Base-by-base conservation (phyloP, 64 coral and sea anemone genomes). In the Acropora yongei region DNA sequence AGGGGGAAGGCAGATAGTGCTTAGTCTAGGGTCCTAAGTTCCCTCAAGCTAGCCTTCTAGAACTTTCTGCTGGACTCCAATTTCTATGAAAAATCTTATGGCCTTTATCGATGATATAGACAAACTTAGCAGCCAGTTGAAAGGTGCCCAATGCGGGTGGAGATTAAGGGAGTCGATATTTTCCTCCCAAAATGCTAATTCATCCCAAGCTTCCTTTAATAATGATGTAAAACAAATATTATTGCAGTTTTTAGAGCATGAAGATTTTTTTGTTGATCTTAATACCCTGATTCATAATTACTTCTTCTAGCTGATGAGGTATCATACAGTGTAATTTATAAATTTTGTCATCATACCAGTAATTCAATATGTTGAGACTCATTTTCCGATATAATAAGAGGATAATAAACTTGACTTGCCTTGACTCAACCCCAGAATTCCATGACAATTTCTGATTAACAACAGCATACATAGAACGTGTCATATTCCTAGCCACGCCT, bases 1-100 rank as follows among this genome's bases (percentile, higher is more conserved):
- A n/a, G 18, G 8, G 2, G 9, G 41, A 20, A 87, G 12, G 20
- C 48, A 19, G 18, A 57, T 40, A 87, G 57, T 87, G 83, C 18
- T 9, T 71, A 20, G 41, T 2, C 61, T 30, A 89, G 4, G 78
- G 47, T 42, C 41, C 43, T 78, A 13, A 89, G 49, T 41, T 89
- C 71, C 49, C 57, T 49, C 87, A 89, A 75, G 87, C 78, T 9
- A 77, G 79, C 66, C 88, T 90, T 80, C 80, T 80, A 10, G 39
- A 18, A 13, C 55, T 57, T 80, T 90, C 76, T 68, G 55, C 30
- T 58, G 78, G 75, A 57, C 20, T 67, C 88, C 77, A 78, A 44
- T 79, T 80, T 67, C 65, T 49, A 78, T 78, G 75, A 61, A 90
- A 80, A 65, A 75, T 50, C 55, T n/a, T 50, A 49, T 88, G 30